Evolutionary conservation across 2,888 invertebrate genomes (phyloP).

Genomic region (Zaprionus lineosus): DNA sequence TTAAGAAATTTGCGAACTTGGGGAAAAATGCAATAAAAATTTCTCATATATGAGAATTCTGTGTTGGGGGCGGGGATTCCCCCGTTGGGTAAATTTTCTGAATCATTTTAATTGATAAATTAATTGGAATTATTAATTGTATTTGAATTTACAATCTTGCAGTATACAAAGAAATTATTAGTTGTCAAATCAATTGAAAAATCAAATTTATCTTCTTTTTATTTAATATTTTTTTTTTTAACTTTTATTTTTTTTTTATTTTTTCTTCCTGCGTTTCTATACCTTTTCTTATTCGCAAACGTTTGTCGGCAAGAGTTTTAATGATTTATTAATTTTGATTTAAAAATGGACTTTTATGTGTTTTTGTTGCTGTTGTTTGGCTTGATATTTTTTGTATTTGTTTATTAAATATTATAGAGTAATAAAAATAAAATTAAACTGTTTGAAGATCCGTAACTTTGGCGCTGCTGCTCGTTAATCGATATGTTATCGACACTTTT

Average conservation of each 20-base stretch:
- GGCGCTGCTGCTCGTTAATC: constrained; percentile 35
- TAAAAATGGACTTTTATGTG: constrained; percentile 26
- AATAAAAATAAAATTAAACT: constrained; percentile 38
- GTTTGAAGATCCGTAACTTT: constrained; percentile 72
- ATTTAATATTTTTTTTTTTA: not conserved
- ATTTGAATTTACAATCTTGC: too few species aligned
- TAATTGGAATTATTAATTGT: too few species aligned
- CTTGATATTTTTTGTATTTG: constrained; percentile 15
- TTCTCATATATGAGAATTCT: too few species aligned
- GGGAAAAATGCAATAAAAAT: too few species aligned
- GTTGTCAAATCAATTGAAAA: constrained; percentile 32
- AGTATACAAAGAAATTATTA: constrained; percentile 29
- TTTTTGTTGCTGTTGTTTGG: constrained; percentile 11
- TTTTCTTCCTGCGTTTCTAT: constrained; percentile 35
- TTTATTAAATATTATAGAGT: constrained; percentile 18
- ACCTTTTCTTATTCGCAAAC: constrained; percentile 68
- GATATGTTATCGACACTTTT: constrained; percentile 2
- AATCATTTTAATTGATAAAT: too few species aligned
- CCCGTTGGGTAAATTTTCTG: too few species aligned
- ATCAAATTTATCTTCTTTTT: not conserved
- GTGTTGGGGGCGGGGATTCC: too few species aligned
- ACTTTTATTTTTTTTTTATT: not conserved
- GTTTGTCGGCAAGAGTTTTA: too few species aligned
- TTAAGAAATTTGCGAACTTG: too few species aligned
- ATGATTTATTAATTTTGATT: too few species aligned